Evolutionary conservation across 2,888 invertebrate species (phyloP).

Genomic region (Pyrrhia umbra): DNA sequence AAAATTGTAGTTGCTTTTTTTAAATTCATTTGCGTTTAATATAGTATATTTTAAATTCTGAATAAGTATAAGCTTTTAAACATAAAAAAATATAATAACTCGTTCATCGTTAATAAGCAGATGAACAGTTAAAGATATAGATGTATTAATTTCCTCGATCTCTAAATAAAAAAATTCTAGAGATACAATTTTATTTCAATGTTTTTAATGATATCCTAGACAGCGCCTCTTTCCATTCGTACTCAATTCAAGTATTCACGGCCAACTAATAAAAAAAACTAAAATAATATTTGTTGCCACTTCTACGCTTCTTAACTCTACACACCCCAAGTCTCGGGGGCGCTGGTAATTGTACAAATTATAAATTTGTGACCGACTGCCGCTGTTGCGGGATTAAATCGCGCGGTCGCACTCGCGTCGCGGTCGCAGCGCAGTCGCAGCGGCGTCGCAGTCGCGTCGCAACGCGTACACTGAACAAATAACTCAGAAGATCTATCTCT

Average conservation of each 20-base stretch:
- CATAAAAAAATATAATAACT: too few relatives aligned
- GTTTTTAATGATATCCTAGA: too few relatives aligned
- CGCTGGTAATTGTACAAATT: constrained; percentile 88
- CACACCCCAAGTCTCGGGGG: constrained; percentile 76
- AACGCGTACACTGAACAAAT: constrained; percentile 6
- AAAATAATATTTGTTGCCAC: background rate
- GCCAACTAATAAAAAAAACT: background rate
- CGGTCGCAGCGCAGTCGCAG: constrained; percentile 61
- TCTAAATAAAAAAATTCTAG: too few relatives aligned
- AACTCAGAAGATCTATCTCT: constrained; percentile 12
- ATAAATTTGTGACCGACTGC: constrained; percentile 88
- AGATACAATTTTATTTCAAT: too few relatives aligned
- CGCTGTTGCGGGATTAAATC: constrained; percentile 77
- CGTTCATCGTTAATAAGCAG: too few relatives aligned
- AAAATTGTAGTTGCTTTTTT: too few relatives aligned
- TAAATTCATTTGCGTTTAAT: too few relatives aligned
- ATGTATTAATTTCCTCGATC: too few relatives aligned
- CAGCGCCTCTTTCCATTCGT: background rate
- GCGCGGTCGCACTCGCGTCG: constrained; percentile 63
- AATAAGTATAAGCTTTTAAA: too few relatives aligned
- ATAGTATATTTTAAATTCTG: too few relatives aligned
- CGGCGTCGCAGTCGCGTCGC: constrained; percentile 58
- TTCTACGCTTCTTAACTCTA: constrained; percentile 63
- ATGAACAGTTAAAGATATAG: too few relatives aligned
- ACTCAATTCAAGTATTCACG: background rate